A percentile compares a stretch with the other conserved stretches of the same genome.
phyloP scores from a whole-genome alignment of 2,797 vertebrate species.

The Mormyrops attenuatus region DNA sequence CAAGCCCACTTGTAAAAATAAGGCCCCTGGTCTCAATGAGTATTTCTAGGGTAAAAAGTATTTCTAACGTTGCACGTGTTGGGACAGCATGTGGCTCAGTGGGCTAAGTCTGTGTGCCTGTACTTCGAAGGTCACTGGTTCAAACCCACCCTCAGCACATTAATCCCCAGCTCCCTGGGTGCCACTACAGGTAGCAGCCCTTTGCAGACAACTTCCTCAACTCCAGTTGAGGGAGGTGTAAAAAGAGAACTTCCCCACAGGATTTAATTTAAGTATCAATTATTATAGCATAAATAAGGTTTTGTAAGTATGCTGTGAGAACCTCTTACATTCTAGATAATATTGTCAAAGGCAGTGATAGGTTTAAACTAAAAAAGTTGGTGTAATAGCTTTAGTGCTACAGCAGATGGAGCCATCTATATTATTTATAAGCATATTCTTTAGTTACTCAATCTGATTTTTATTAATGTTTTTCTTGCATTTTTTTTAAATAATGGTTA shows the following conservation, averaged over 20 bases:
- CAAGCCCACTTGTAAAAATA: neutral
- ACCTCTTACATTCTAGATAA: neutral
- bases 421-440: neutral
- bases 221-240: too few species aligned
- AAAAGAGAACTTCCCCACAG: too few species aligned
- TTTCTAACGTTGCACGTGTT: neutral
- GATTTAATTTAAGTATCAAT: too few species aligned
- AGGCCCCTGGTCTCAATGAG: neutral
- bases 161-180: too few species aligned
- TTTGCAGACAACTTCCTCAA: too few species aligned
- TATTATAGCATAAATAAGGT: neutral
- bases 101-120: too few species aligned
- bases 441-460: neutral
- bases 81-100: too few species aligned
- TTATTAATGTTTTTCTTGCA: neutral
- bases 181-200: too few species aligned
- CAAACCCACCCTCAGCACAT: too few species aligned
- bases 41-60: neutral
- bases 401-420: neutral
- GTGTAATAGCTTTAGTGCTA: neutral
- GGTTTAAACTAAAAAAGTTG: neutral
- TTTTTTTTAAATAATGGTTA: neutral
- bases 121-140: too few species aligned
- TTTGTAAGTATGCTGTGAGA: neutral
- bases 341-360: neutral